A percentile compares a stretch with the other conserved stretches of the same genome.
Conservation (phyloP, 2,888 invertebrate genomes). For the Cosmia trapezina region DNA sequence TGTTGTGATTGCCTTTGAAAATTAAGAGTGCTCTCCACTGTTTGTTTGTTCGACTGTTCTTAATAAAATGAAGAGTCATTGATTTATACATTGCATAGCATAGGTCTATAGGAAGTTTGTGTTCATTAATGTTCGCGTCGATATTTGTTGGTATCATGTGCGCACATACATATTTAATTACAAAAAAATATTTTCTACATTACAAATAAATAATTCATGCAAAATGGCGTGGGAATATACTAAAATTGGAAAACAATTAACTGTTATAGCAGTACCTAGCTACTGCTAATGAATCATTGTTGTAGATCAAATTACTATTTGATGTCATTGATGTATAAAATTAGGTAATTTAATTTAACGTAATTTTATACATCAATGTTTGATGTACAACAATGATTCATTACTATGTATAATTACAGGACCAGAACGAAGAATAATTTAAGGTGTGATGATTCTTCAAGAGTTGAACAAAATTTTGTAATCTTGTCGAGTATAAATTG, state of each 20-base stretch:
- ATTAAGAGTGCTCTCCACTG: conserved; percentile 51
- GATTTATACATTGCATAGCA: conserved; percentile 10
- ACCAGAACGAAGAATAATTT: conserved; percentile 14
- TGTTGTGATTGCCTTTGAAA: conserved; percentile 58
- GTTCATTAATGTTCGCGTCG: conserved; percentile 16
- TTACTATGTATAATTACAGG: conserved; percentile 4
- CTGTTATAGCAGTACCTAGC: not conserved
- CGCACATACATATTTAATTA: conserved; percentile 32
- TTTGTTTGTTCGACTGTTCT: conserved; percentile 44
- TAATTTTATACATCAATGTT: conserved; percentile 23
- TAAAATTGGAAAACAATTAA: conserved; percentile 16
- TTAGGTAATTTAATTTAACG: no score
- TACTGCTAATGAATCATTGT: no score
- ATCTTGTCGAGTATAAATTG: conserved; percentile 54
- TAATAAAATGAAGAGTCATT: conserved; percentile 27
- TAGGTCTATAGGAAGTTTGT: not conserved
- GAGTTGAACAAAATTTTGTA: conserved; percentile 35
- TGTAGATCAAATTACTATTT: no score
- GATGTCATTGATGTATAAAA: no score
- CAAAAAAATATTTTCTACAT: conserved; percentile 24
- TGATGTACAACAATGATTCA: conserved; percentile 1
- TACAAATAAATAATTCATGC: conserved; percentile 26
- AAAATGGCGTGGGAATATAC: conserved; percentile 18
- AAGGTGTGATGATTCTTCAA: conserved; percentile 27
- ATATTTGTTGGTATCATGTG: conserved; percentile 15